phyloP scores from a whole-genome alignment of 2,113 vertebrate species.

The Cavia porcellus region DNA sequence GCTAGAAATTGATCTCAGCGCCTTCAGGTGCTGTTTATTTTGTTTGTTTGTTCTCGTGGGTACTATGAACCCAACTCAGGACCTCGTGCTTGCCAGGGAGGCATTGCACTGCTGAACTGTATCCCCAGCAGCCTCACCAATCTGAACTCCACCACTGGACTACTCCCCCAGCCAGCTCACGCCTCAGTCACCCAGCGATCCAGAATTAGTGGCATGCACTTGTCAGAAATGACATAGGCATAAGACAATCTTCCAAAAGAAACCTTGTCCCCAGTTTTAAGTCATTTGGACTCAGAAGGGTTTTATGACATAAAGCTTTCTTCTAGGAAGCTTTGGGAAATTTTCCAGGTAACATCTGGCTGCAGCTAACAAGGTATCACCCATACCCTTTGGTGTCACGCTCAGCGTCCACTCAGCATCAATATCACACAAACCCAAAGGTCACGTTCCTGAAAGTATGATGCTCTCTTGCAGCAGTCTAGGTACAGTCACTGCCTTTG shows the following conservation, averaged over 20 bases:
- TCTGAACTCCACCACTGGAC: not conserved
- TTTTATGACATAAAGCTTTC: not conserved
- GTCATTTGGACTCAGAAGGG: not conserved
- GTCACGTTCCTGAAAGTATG: not conserved
- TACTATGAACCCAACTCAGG: too few relatives aligned
- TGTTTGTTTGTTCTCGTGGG: too few relatives aligned
- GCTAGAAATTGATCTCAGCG: too few relatives aligned
- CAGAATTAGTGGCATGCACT: not conserved
- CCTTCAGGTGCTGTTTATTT: too few relatives aligned
- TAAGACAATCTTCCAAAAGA: slow-evolving; percentile 1
- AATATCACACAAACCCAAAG: not conserved
- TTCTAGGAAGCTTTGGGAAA: not conserved
- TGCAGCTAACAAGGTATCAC: not conserved
- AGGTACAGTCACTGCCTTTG: not conserved
- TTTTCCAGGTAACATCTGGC: not conserved
- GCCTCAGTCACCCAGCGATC: not conserved
- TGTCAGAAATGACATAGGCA: not conserved
- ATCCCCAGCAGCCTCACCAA: too few relatives aligned
- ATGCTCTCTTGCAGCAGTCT: not conserved
- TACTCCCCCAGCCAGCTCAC: not conserved
- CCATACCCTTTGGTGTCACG: not conserved
- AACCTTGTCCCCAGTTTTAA: not conserved
- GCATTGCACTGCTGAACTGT: too few relatives aligned
- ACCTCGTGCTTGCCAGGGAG: too few relatives aligned
- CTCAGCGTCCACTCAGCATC: not conserved